Percentiles rank a stretch among this genome's conserved stretches.
Conservation (phyloP, 2,113 vertebrate species). For the Centropus unirufus region DNA sequence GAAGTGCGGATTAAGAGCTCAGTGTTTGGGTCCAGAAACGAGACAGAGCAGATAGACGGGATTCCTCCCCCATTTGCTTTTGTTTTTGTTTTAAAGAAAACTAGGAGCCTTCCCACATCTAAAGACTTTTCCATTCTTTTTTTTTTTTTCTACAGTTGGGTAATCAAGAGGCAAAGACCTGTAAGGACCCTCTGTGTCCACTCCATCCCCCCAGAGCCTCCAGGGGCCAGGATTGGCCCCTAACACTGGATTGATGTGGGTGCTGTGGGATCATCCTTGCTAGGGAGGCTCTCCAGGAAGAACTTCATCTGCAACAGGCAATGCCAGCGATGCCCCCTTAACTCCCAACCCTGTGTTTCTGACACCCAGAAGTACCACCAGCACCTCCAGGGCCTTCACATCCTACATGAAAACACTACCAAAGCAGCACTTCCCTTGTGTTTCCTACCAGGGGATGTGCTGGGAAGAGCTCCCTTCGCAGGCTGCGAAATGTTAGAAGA, state of each 20-base stretch:
- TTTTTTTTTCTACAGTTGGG: not conserved
- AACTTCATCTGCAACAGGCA: not conserved
- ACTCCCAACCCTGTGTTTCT: not conserved
- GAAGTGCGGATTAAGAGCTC: constrained; percentile 53
- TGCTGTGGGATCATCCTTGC: not conserved
- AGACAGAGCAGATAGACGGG: not conserved
- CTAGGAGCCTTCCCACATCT: not conserved
- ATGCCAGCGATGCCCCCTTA: not conserved
- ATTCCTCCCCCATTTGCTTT: not conserved
- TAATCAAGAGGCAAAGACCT: not conserved
- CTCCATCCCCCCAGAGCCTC: not conserved
- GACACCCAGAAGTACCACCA: not conserved
- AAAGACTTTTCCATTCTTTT: not conserved
- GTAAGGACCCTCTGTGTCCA: not conserved
- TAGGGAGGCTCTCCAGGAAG: not conserved
- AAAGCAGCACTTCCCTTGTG: not conserved
- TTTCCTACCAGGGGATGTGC: not conserved
- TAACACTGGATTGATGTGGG: not conserved
- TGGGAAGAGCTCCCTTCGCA: not conserved
- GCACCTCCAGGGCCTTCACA: not conserved
- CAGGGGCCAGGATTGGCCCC: not conserved
- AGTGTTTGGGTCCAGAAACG: not conserved
- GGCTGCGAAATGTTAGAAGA: not conserved
- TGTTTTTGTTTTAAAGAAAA: not conserved
- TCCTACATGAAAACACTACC: accelerated